Base-by-base conservation (phyloP, 2,888 invertebrate genomes). In the Cataglyphis albicans region DNA sequence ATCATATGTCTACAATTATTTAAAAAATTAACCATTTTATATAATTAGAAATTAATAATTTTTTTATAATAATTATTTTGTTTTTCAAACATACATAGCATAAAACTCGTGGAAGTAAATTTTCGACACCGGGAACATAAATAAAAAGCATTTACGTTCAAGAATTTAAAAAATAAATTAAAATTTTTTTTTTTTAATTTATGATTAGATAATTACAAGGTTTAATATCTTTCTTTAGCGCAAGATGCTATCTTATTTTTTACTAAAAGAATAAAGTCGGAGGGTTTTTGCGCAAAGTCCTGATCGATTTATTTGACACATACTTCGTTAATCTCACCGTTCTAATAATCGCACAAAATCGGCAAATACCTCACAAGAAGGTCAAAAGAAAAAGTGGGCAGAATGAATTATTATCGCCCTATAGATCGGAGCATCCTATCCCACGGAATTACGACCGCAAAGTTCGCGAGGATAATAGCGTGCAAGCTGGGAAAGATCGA, bases 331-430 rank as follows among this genome's bases (percentile, higher is more conserved):
- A 59, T 80, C 59, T 70, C 32, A 5, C 44, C 32, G 32, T 80
- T 72, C 72, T 80, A 80, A 80, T 80, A 80, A 48, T 21, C 32
- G 18, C 25, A 2, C 6, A 32, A 59, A 44, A 70, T 29, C 63
- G 41, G 18, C 12, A 21, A 52, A 52, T 55, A 15, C 61, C 25
- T 29, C 75, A 12, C 57, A 38, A 55, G 35, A 52, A 41, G 41
- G 44, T n/a, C 41, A 75, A 55, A 35, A 64, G 80, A 89, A 84
- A 72, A 86, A 84, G 63, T 68, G 65, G 78, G 57, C 80, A 48
- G 74, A 80, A 85, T 89, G 89, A 88, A 84, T 89, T 89, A 88
- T 87, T 74, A 72, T 74, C 86, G 38, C 32, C 67, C 68, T 75
- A 75, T 78, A 52, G 52, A 89, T 82, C 82, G 84, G 25, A 52